phyloP scores from a whole-genome alignment of 2,888 invertebrate species.

The Volucella inanis region DNA sequence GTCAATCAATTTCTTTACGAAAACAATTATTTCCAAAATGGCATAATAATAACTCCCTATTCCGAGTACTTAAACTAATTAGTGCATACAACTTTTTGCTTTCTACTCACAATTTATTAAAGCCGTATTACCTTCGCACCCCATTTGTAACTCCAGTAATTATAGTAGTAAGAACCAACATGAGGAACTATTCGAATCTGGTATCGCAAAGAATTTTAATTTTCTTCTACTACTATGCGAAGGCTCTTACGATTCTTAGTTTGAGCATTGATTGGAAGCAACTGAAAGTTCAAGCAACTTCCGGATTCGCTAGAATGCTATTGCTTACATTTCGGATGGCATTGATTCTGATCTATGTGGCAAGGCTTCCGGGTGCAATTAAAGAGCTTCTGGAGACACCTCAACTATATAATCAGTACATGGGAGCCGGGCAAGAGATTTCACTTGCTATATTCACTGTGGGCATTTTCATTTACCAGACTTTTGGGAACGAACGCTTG shows the following conservation, averaged over 20 bases:
- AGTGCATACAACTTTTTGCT: background rate
- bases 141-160: slow-evolving; percentile 5
- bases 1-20: too few relatives aligned
- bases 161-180: background rate
- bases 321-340: slow-evolving; percentile 74
- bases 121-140: background rate
- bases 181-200: background rate
- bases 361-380: slow-evolving; percentile 71
- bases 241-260: background rate
- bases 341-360: slow-evolving; percentile 63
- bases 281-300: background rate
- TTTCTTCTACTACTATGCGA: slow-evolving; percentile 9
- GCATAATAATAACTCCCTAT: too few relatives aligned
- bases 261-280: slow-evolving; percentile 1
- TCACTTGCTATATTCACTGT: slow-evolving; percentile 77
- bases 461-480: slow-evolving; percentile 76
- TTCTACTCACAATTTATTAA: background rate
- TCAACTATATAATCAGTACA: slow-evolving; percentile 73
- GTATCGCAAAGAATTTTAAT: slow-evolving; percentile 2
- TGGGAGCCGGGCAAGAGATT: slow-evolving; percentile 75
- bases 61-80: too few relatives aligned
- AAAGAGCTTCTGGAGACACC: background rate
- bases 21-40: too few relatives aligned
- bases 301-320: background rate
- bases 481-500: slow-evolving; percentile 69